phyloP scores from a whole-genome alignment of 2,113 vertebrate species.

The Copsychus sechellarum region DNA sequence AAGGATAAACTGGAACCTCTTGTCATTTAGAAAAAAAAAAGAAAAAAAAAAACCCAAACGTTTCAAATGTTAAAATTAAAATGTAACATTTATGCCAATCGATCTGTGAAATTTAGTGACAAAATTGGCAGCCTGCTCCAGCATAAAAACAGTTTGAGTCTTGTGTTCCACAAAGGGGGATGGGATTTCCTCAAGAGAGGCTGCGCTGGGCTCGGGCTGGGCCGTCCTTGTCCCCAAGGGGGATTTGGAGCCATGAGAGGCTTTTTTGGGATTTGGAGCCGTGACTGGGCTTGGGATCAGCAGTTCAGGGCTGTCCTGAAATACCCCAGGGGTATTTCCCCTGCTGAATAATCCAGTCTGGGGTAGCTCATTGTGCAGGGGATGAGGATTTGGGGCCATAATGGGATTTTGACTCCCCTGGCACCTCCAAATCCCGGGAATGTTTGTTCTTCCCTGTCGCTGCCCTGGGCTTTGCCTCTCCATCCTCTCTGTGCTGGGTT shows the following conservation, averaged over 20 bases:
- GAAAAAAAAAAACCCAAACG: constrained; percentile 17
- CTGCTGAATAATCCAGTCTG: background rate
- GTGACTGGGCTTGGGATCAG: rapidly evolving
- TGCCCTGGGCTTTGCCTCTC: background rate
- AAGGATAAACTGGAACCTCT: constrained; percentile 74
- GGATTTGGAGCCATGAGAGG: no score
- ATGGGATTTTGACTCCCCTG: background rate
- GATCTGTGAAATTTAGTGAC: constrained; percentile 76
- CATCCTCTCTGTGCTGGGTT: rapidly evolving
- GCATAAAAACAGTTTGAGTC: constrained; percentile 66
- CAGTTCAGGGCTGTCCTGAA: background rate
- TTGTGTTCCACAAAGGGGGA: constrained; percentile 56
- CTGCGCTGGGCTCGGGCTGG: background rate
- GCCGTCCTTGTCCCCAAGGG: background rate
- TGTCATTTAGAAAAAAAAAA: constrained; percentile 40
- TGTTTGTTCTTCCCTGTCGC: background rate
- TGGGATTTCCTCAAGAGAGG: constrained; percentile 67
- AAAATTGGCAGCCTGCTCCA: constrained; percentile 73
- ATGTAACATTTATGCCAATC: constrained; percentile 77
- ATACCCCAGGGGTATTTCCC: background rate
- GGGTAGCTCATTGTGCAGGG: background rate
- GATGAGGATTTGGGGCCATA: background rate
- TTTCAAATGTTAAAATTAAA: constrained; percentile 76
- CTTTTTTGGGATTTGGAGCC: no score
- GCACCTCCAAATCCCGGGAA: background rate